Evolutionary conservation across 2,797 vertebrate genomes (phyloP).

Genomic region (Sitta carolinensis): DNA sequence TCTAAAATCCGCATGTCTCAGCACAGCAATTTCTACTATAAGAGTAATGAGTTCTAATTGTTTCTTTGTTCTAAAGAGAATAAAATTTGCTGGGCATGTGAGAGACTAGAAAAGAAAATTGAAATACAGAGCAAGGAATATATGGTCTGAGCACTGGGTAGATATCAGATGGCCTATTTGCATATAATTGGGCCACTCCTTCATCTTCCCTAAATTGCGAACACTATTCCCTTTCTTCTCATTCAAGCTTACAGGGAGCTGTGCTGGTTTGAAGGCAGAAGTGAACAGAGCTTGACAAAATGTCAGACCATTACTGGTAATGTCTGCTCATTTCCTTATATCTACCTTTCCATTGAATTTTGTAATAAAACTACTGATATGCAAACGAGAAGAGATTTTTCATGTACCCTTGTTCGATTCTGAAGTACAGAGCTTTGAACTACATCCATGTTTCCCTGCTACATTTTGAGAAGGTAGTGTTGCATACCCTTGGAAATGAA

Average conservation of each 20-base stretch:
- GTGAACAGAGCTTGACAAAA: neutral
- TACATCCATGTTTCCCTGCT: neutral
- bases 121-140: neutral
- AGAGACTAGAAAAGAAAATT: neutral
- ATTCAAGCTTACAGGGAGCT: neutral
- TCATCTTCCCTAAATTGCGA: neutral
- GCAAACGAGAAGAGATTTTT: neutral
- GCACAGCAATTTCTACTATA: neutral
- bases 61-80: neutral
- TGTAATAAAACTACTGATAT: neutral
- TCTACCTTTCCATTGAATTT: neutral
- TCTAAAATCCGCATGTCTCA: neutral
- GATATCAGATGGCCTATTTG: neutral
- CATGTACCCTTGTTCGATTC: neutral
- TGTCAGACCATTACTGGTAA: neutral
- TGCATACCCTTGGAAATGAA: neutral
- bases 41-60: neutral
- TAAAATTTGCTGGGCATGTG: neutral
- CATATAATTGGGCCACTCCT: neutral
- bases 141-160: neutral
- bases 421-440: neutral
- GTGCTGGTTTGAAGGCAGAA: neutral
- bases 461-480: neutral
- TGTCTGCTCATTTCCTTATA: neutral
- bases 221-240: neutral